Conservation (phyloP, 2,797 vertebrate genomes). For the Poeciliopsis infans region DNA sequence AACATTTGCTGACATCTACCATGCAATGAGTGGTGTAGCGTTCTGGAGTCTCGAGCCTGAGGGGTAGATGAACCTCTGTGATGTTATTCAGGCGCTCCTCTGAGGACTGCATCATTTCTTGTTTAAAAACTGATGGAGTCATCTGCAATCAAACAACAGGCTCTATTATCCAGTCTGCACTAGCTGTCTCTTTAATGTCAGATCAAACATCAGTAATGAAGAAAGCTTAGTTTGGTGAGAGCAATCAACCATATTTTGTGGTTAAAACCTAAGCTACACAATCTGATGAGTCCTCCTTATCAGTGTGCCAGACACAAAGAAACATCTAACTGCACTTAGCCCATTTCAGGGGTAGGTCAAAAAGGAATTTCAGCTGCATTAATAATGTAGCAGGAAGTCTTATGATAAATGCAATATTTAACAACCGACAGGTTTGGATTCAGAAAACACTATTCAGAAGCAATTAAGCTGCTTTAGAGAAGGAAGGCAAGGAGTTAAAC, state of each 20-base stretch:
- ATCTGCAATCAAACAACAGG: constrained; percentile 78
- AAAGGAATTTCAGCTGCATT: constrained; percentile 46
- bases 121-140: constrained; percentile 85
- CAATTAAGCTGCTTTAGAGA: constrained; percentile 39
- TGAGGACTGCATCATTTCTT: constrained; percentile 85
- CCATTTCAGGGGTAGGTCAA: constrained; percentile 41
- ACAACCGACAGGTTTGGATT: constrained; percentile 48
- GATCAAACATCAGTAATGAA: constrained; percentile 12
- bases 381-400: constrained; percentile 49
- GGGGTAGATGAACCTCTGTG: constrained; percentile 71
- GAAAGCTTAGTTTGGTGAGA: constrained; percentile 1
- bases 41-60: constrained; percentile 76
- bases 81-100: constrained; percentile 81
- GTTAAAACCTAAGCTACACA: constrained; percentile 25
- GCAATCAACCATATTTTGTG: constrained; percentile 19
- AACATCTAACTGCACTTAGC: constrained; percentile 59
- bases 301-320: constrained; percentile 22
- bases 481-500: constrained; percentile 2
- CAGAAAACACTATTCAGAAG: constrained; percentile 48
- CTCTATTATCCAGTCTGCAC: not conserved
- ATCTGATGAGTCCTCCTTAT: constrained; percentile 30
- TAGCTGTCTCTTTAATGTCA: not conserved
- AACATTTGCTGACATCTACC: constrained; percentile 72
- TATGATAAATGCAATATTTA: constrained; percentile 56
- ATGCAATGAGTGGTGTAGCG: constrained; percentile 81